A percentile compares a stretch with the other conserved stretches of the same genome.
Evolutionary conservation across 1,140 invertebrate genomes (phyloP).

Genomic region (Sitophilus oryzae): DNA sequence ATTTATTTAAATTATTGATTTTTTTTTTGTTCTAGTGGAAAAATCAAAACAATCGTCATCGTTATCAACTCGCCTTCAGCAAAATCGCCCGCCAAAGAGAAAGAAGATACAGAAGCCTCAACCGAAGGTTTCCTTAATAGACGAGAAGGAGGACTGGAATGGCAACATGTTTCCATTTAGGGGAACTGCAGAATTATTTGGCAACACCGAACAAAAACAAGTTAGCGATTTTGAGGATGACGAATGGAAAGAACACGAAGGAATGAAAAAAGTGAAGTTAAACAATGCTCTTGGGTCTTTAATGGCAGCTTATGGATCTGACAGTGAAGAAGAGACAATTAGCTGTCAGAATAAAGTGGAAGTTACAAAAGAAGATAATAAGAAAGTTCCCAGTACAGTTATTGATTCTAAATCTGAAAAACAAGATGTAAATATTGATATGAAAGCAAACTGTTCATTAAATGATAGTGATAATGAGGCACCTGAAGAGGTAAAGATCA

Average conservation of each 20-base stretch:
- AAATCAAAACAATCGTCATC: background rate
- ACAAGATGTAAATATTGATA: background rate
- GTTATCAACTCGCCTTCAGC: too few species aligned
- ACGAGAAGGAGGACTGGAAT: slow-evolving; percentile 41
- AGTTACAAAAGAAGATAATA: background rate
- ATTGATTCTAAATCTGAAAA: background rate
- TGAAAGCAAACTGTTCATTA: background rate
- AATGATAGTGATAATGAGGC: slow-evolving; percentile 39
- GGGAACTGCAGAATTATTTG: slow-evolving; percentile 39
- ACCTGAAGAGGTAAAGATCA: slow-evolving; percentile 45
- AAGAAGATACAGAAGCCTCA: slow-evolving; percentile 19
- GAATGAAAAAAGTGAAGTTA: slow-evolving; percentile 31
- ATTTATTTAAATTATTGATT: slow-evolving; percentile 1
- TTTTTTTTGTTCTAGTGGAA: slow-evolving; percentile 16
- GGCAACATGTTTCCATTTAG: slow-evolving; percentile 42
- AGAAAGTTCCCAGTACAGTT: background rate
- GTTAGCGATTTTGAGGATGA: slow-evolving; percentile 37
- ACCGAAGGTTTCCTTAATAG: slow-evolving; percentile 31
- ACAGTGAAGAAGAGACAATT: slow-evolving; percentile 38
- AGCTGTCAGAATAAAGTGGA: slow-evolving; percentile 4
- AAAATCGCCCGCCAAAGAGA: background rate
- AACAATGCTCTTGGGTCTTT: slow-evolving; percentile 50
- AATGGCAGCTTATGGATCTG: slow-evolving; percentile 50
- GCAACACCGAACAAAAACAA: slow-evolving; percentile 29
- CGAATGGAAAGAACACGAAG: slow-evolving; percentile 35